Evolutionary conservation across 2,797 vertebrate species (phyloP).

Genomic region (Jordanella pulchra): DNA sequence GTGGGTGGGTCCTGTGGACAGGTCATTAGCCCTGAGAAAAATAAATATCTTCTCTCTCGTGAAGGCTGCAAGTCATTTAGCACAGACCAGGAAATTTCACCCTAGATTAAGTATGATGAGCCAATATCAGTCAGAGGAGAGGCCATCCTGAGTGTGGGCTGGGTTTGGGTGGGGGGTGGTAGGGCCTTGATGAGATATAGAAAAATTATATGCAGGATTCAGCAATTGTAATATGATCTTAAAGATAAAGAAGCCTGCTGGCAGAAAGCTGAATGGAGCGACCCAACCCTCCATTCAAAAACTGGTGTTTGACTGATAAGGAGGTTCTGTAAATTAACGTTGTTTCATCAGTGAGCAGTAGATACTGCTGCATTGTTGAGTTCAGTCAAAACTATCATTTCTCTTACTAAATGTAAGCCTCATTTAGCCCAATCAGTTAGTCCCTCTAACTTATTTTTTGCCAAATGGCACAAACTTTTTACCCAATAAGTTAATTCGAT

Average conservation of each 20-base stretch:
- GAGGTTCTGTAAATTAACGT: not conserved
- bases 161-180: constrained; percentile 69
- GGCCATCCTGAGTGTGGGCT: constrained; percentile 82
- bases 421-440: too few species aligned
- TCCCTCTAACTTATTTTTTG: too few species aligned
- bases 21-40: constrained; percentile 99
- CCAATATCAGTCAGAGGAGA: constrained; percentile 96
- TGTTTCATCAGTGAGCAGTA: not conserved
- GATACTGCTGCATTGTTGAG: not conserved
- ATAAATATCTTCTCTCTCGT: constrained; percentile 98
- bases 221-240: constrained; percentile 88
- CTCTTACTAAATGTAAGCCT: too few species aligned
- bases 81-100: constrained; percentile 98
- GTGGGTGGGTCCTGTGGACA: constrained; percentile 98
- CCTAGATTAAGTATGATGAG: constrained; percentile 99
- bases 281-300: not conserved
- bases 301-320: not conserved
- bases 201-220: constrained; percentile 89
- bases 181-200: constrained; percentile 86
- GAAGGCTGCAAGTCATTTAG: constrained; percentile 99
- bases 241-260: constrained; percentile 80
- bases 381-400: too few species aligned
- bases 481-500: too few species aligned
- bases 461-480: too few species aligned
- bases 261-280: constrained; percentile 38